Base-by-base conservation (phyloP, 2,888 invertebrate genomes). In the Torymus auratus region DNA sequence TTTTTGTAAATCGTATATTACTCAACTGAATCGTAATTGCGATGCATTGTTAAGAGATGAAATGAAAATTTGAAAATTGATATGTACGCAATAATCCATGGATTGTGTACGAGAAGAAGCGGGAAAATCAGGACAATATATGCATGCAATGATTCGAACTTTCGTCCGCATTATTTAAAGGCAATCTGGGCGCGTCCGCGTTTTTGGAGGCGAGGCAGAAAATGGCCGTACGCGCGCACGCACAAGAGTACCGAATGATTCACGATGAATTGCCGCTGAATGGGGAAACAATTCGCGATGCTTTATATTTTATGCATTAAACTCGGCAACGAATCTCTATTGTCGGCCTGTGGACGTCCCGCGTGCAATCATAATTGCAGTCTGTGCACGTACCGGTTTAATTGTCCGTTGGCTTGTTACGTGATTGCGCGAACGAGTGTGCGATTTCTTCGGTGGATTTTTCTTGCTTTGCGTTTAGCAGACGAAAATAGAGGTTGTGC, bases 231-330 rank as follows among this genome's bases (percentile, higher is more conserved):
- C 11, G 68, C 28, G 7, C 65, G 3, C n/a, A 20, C 20, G 20
- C 20, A 20, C 20, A 20, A 20, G 7, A 23, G 20, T 13, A 20
- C 14, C 14, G 61, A 53, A 61, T 55, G 73, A 78, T 55, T 73
- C 73, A 61, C 68, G 15, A 60, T 56, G 68, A 78, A 65, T 68
- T 12, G 62, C 28, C 62, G 2, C 15, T 56, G 61, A 68, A 73
- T 56, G 56, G 61, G 55, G 73, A 73, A 68, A 65, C 73, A 56
- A 78, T 78, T 69, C 50, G 23, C 77, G 50, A 78, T 41, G 67
- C 60, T 78, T 78, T 72, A 78, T 78, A 72, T 78, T 72, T 78
- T 78, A 78, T 78, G 72, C 72, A 78, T 72, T 60, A 78, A 61
- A 58, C 41, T 61, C 23, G 11, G 53, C n/a, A 71, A 72, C 55